phyloP scores from a whole-genome alignment of 2,113 vertebrate species.

The Arizona elegans region DNA sequence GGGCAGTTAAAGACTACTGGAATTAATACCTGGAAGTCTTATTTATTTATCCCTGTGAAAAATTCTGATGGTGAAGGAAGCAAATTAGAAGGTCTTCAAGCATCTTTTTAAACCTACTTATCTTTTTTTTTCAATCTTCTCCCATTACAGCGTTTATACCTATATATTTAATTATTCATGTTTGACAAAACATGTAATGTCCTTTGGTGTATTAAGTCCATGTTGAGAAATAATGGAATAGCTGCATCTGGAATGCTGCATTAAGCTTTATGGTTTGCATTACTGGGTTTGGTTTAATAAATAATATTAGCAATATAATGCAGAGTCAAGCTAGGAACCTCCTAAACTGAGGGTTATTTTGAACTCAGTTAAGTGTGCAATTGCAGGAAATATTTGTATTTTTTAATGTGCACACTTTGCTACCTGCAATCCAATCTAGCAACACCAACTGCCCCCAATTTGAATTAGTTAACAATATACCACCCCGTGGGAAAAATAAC shows the following conservation, averaged over 20 bases:
- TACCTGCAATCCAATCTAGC: slow-evolving; percentile 9
- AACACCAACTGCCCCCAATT: neutral
- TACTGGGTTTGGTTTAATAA: slow-evolving; percentile 32
- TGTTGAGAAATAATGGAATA: slow-evolving; percentile 1
- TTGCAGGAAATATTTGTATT: slow-evolving; percentile 26
- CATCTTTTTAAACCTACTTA: neutral
- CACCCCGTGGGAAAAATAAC: neutral
- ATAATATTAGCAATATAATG: slow-evolving; percentile 24
- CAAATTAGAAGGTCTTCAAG: neutral
- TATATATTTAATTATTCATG: neutral
- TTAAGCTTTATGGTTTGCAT: neutral
- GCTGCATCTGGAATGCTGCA: slow-evolving; percentile 29
- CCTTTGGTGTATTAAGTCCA: neutral
- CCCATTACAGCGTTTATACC: neutral
- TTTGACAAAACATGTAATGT: neutral
- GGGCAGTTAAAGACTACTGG: neutral
- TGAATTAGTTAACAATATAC: slow-evolving; percentile 24
- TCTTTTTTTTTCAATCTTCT: neutral
- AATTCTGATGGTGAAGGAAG: neutral
- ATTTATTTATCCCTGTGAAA: neutral
- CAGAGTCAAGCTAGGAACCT: slow-evolving; percentile 17
- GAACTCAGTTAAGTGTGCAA: slow-evolving; percentile 30
- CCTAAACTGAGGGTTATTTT: slow-evolving; percentile 22
- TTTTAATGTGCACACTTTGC: neutral
- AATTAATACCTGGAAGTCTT: neutral